Base-by-base conservation (phyloP, 1,140 invertebrate genomes). In the Chrysoperla carnea region DNA sequence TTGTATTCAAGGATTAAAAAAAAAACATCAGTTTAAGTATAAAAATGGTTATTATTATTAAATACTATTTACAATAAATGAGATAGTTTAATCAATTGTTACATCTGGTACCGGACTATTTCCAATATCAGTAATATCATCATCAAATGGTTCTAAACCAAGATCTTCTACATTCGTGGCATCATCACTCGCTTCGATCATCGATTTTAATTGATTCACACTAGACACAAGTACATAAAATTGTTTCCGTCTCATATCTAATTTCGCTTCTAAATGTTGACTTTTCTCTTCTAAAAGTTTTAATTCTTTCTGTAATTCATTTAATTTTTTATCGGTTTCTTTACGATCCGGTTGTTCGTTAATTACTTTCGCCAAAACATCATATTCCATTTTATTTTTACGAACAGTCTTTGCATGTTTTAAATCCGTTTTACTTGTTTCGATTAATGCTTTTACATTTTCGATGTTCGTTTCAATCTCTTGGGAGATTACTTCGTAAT, bases 301-400 rank as follows among this genome's bases (percentile, higher is more conserved):
- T 27, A 93, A 61, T 56, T 92, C 85, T 48, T 76, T 74, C 52
- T 81, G 76, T 8, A 91, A 62, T 31, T 73, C 71, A 36, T 74
- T 67, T 1, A 92, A 64, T 50, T 84, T 79, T 46, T 76, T 66
- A 47, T 81, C 72, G 1, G 88, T 92, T 48, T 84, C 77, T 55
- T 81, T 78, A 54, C 90, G 72, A 56, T 92, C 86, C 0, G 91
- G 90, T 54, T 94, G 84, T 52, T 84, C 75, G 48, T 81, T 79
- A 47, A 95, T 94, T 4, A 91, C 74, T 62, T 86, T 84, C 1
- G 90, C 89, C 17, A 95, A 51, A 6, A 89, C 76, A 70, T 95
- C 89, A 65, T 94, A 95, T 54, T 94, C 89, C 65, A 86, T 79
- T 51, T 84, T 73, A 59, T 95, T 91, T 57, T 88, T 88, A 2